Base-by-base conservation (phyloP, 2,797 vertebrate genomes). In the Ispidina picta region DNA sequence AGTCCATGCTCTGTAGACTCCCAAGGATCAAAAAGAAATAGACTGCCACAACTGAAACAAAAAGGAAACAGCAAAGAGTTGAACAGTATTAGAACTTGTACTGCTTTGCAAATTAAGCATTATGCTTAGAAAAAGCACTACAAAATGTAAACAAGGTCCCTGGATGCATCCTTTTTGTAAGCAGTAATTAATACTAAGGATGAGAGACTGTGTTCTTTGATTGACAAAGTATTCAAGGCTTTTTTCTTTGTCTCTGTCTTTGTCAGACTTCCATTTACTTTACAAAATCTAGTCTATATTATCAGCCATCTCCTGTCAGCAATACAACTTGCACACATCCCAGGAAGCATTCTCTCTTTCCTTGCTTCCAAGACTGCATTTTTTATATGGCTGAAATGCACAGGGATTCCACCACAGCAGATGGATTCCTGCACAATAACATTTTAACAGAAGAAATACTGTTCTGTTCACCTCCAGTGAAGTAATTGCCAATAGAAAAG, bases 11-110 rank as follows among this genome's bases (percentile, higher is more conserved):
- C 83, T 93, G 83, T 78, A 93, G 92, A 73, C 41, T 94, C 91
- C 89, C 86, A 95, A 69, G 65, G 58, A 88, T 69, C 89, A 95
- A 93, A 95, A 95, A 92, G 68, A 86, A 95, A 89, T 26, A 76
- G 71, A 86, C 35, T 95, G 85, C 52, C 44, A 91, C 19, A 56
- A 89, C 93, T 92, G 92, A 84, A 94, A 93, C 69, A 89, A 89
- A 94, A 69, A 81, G 56, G 73, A 94, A 91, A 89, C 49, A 89
- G 52, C 81, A 76, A 41, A 75, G 75, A 86, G 60, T 21, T 86
- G 64, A 89, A 86, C 22, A 74, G 68, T 22, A 66, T 74, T 54
- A 76, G 51, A 88, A 91, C 18, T 88, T 1, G 5, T 14, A 49
- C 37, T 73, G 54, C 60, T 86, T 91, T 83, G 62, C 88, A 88